Evolutionary conservation across 1,140 invertebrate genomes (phyloP).

Genomic region (Drosophila azteca): DNA sequence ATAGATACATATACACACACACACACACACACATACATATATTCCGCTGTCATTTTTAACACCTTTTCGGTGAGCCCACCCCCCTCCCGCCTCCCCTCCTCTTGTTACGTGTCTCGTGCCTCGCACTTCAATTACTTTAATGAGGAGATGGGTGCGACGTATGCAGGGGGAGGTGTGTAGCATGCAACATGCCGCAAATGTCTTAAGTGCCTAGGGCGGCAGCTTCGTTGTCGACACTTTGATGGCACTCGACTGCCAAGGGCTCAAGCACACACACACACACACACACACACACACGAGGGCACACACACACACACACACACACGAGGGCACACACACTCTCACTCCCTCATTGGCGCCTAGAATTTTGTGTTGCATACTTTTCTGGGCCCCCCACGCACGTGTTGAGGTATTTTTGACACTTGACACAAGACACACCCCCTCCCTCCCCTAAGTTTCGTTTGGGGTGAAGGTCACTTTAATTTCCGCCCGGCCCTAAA

Average conservation of each 20-base stretch:
- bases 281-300: conserved; percentile 2
- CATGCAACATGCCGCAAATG: conserved; percentile 73
- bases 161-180: conserved; percentile 25
- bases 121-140: conserved; percentile 69
- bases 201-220: conserved; percentile 73
- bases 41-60: conserved; percentile 68
- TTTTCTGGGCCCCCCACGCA: conserved; percentile 44
- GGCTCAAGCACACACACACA: conserved; percentile 33
- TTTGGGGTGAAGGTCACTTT: conserved; percentile 59
- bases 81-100: too few species aligned
- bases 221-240: conserved; percentile 68
- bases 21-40: neutral
- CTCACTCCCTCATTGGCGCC: neutral
- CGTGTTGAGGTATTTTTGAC: conserved; percentile 63
- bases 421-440: conserved; percentile 21
- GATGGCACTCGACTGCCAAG: conserved; percentile 69
- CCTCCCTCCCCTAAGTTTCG: neutral
- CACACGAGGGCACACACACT: neutral
- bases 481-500: too few species aligned
- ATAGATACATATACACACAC: conserved; percentile 15
- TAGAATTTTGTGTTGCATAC: conserved; percentile 50
- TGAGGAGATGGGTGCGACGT: conserved; percentile 16
- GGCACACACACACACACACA: conserved; percentile 1
- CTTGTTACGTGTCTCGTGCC: conserved; percentile 5
- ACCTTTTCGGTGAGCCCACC: conserved; percentile 37